Evolutionary conservation across 2,113 vertebrate species (phyloP), one percentile per base, ranked within the genome.

Genomic region (Bucco capensis): DNA sequence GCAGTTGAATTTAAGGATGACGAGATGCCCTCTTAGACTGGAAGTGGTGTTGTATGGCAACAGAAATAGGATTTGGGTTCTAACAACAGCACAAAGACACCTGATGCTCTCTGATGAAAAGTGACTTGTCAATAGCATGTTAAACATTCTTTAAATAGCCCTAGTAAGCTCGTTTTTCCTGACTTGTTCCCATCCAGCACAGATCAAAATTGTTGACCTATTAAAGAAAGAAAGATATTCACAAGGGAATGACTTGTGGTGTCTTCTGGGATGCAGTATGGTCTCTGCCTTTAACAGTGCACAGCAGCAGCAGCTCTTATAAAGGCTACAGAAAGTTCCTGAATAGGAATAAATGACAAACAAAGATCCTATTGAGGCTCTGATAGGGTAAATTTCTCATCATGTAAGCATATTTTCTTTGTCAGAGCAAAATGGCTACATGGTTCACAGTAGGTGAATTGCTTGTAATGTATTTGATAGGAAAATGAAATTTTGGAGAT

Each of bases 191-290:
- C 38, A 76, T 73, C 42, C 11, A 54, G 62, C 83, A 84, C 46
- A 87, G 54, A 75, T 85, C 70, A 90, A 70, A 92, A 73, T 38
- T 82, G 71, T 79, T 94, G 86, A 76, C 70, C 77, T 88, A 4
- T 42, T 88, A 90, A 83, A 74, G 35, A 35, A 66, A 79, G 50
- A 44, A 72, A 70, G 85, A n/a, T 22, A 83, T 50, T 93, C 89
- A 82, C 74, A 62, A 49, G 54, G 85, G 86, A 84, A 67, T 28
- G 46, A 35, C 58, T 80, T 54, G 61, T 0, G 0, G 23, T 66
- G 50, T 70, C 66, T 92, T 62, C 62, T 84, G 73, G 50, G 73
- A 82, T 73, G 73, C 83, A 57, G 1, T 5, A 37, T 24, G 49
- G 40, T 12, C 56, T 70, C 65, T 94, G 86, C 67, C 66, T 84